These are phyloP conservation scores for Microhierax caerulescens DNA, from an alignment of 2,797 vertebrate genomes.

Conservation along the genomic window DNA sequence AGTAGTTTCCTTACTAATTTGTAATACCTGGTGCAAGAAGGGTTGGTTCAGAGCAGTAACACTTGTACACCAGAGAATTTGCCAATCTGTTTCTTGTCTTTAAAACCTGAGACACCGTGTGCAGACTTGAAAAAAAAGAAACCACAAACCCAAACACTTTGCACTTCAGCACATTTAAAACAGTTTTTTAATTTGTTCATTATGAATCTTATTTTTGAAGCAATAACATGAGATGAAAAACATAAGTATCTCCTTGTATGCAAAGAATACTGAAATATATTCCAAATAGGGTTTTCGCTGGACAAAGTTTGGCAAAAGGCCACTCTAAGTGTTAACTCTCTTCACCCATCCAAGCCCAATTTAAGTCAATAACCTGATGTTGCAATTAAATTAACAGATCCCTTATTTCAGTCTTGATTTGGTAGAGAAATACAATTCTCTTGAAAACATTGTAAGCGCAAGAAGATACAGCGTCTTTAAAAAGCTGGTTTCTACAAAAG, in stretches of 20 bases:
- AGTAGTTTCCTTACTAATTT: not conserved
- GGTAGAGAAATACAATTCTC: not conserved
- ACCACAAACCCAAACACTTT: not conserved
- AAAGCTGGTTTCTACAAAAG: not conserved
- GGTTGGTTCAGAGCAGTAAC: not conserved
- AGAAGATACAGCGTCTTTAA: not conserved
- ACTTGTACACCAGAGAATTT: not conserved
- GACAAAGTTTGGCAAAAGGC: not conserved
- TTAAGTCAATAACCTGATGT: not conserved
- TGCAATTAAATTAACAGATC: not conserved
- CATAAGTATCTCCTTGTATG: not conserved
- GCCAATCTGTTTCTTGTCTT: not conserved
- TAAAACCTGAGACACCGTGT: not conserved
- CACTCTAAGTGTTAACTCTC: not conserved
- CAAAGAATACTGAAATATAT: not conserved
- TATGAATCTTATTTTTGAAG: not conserved
- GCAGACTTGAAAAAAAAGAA: not conserved
- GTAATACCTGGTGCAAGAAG: not conserved
- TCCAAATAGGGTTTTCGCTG: not conserved
- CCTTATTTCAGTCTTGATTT: not conserved
- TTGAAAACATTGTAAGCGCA: not conserved
- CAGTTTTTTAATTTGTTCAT: not conserved
- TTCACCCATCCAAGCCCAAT: not conserved
- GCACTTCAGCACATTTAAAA: not conserved
- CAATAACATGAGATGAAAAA: not conserved